Conservation (phyloP, 2,797 vertebrate species). For the Brachyrhaphis roseni region DNA sequence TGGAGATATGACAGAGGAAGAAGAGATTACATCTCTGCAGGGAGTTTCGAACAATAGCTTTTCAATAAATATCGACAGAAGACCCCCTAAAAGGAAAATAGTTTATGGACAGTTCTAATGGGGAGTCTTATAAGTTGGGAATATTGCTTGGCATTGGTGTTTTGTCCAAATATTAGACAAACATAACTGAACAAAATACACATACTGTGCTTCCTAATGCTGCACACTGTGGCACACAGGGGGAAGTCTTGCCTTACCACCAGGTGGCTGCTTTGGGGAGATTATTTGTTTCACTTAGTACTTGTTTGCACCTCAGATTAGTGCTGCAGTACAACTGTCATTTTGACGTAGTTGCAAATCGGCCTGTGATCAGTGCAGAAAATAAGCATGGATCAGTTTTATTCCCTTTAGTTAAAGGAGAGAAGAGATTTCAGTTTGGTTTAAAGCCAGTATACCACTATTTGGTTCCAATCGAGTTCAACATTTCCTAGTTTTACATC, state of each 20-base stretch:
- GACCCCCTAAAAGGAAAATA: background rate
- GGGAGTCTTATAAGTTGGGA: constrained; percentile 15
- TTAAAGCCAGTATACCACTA: background rate
- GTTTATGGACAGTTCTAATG: constrained; percentile 12
- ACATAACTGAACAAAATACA: background rate
- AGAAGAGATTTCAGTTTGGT: background rate
- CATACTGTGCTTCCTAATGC: background rate
- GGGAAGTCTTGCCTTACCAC: constrained; percentile 2
- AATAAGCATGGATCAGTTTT: constrained; percentile 14
- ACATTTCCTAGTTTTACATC: background rate
- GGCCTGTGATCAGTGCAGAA: constrained; percentile 23
- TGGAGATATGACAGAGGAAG: constrained; percentile 33
- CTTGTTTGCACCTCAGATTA: constrained; percentile 33
- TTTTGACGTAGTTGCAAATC: background rate
- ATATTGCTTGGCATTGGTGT: constrained; percentile 4
- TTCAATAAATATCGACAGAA: background rate
- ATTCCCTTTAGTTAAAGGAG: background rate
- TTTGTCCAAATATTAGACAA: background rate
- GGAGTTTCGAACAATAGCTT: background rate
- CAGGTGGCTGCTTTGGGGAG: constrained; percentile 26
- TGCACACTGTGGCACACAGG: background rate
- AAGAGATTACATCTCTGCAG: background rate
- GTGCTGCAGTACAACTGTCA: constrained; percentile 11
- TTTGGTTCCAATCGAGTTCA: background rate
- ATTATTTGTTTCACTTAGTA: constrained; percentile 19